Conservation (phyloP, 2,797 vertebrate species). For the Okamejei kenojei region DNA sequence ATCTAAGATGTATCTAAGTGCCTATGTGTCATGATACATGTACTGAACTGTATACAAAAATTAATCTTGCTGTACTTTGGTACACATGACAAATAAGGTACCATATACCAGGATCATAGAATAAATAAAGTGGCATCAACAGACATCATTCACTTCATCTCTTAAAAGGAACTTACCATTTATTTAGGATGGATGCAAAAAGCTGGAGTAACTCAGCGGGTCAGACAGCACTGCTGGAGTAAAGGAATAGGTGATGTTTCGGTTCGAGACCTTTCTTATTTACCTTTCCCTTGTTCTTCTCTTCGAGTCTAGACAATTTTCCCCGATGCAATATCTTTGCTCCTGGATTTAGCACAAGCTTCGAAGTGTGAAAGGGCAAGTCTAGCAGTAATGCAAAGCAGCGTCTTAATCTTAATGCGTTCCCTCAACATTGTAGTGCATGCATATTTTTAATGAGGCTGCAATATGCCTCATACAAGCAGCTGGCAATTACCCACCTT, state of each 20-base stretch:
- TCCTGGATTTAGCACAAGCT: background rate
- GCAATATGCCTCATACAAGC: background rate
- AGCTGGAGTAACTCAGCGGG: too few relatives aligned
- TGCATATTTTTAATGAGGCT: constrained; percentile 4
- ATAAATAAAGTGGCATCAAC: background rate
- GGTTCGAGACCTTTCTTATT: too few relatives aligned
- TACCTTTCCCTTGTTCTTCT: background rate
- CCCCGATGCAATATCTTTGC: background rate
- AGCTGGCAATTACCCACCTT: constrained; percentile 17
- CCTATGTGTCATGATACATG: too few relatives aligned
- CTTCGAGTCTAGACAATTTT: too few relatives aligned
- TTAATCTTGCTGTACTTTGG: too few relatives aligned
- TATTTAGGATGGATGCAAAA: too few relatives aligned
- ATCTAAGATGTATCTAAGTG: too few relatives aligned
- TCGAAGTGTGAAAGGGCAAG: background rate
- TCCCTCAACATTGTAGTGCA: background rate
- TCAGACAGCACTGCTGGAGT: too few relatives aligned
- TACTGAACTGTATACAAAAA: too few relatives aligned
- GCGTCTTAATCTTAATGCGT: background rate
- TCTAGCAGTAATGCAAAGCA: constrained; percentile 14
- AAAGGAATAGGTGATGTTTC: too few relatives aligned
- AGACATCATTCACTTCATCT: background rate
- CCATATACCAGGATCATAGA: background rate
- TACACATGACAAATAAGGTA: background rate
- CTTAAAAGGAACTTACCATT: background rate